These are phyloP conservation scores for Tenebrio molitor DNA, from an alignment of 1,140 invertebrate species.

Conservation along the genomic window DNA sequence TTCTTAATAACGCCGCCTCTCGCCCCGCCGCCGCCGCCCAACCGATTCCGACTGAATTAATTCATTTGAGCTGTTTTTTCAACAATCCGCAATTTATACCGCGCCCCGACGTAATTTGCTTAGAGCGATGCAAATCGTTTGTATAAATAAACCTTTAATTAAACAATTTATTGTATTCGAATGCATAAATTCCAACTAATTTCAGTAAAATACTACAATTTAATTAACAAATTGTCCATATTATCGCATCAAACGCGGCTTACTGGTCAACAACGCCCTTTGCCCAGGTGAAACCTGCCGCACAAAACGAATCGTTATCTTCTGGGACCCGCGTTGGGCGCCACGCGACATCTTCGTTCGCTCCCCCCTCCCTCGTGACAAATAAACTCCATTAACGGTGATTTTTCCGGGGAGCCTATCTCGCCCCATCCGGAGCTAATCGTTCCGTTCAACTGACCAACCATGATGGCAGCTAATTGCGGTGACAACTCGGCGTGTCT, in stretches of 20 bases:
- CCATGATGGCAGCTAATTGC: constrained; percentile 23
- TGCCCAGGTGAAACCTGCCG: too few species aligned
- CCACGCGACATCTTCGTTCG: too few species aligned
- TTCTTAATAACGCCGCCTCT: constrained; percentile 11
- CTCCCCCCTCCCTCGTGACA: constrained; percentile 11
- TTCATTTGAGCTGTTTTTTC: constrained; percentile 1
- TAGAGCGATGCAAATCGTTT: constrained; percentile 31
- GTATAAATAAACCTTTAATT: constrained; percentile 38
- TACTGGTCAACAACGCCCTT: background rate
- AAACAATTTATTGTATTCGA: constrained; percentile 28
- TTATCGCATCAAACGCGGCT: background rate
- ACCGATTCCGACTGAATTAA: constrained; percentile 7
- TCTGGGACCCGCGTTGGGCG: too few species aligned
- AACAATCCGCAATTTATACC: constrained; percentile 4
- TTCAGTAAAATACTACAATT: constrained; percentile 14
- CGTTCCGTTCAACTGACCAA: constrained; percentile 7
- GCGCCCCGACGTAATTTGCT: constrained; percentile 16
- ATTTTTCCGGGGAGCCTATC: constrained; percentile 8
- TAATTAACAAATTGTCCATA: constrained; percentile 28
- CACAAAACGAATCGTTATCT: too few species aligned
- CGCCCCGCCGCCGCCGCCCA: background rate
- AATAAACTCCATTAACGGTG: constrained; percentile 7
- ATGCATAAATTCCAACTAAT: constrained; percentile 21
- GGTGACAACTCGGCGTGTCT: constrained; percentile 23
- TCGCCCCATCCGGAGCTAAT: background rate